These are phyloP conservation scores for Cerceris rybyensis DNA, from an alignment of 2,888 invertebrate species.

Conservation along the genomic window DNA sequence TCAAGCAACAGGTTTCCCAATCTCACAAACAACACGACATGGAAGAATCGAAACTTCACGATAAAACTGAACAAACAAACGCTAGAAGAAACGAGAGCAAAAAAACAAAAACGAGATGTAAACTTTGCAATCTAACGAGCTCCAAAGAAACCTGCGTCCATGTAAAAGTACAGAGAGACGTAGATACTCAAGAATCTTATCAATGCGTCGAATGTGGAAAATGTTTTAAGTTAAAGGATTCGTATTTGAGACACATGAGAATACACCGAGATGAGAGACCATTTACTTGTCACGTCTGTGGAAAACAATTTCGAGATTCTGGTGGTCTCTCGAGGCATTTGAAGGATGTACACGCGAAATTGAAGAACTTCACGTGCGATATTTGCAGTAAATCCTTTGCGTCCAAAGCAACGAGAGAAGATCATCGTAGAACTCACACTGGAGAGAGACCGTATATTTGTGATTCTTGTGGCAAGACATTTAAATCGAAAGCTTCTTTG, in stretches of 20 bases:
- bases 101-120: slow-evolving; percentile 42
- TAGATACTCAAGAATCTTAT: slow-evolving; percentile 35
- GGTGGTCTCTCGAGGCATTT: slow-evolving; percentile 79
- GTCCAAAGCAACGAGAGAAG: slow-evolving; percentile 79
- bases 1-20: slow-evolving; percentile 40
- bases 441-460: slow-evolving; percentile 80
- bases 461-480: slow-evolving; percentile 82
- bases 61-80: slow-evolving; percentile 2
- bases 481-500: slow-evolving; percentile 82
- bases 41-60: slow-evolving; percentile 11
- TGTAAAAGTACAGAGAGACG: slow-evolving; percentile 20
- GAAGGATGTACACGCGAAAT: slow-evolving; percentile 78
- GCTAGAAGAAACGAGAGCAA: slow-evolving; percentile 18
- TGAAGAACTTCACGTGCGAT: slow-evolving; percentile 78
- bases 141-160: slow-evolving; percentile 26
- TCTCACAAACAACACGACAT: slow-evolving; percentile 26
- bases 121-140: slow-evolving; percentile 31
- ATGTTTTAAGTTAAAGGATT: slow-evolving; percentile 83
- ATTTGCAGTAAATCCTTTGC: slow-evolving; percentile 77
- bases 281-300: slow-evolving; percentile 80
- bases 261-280: slow-evolving; percentile 80
- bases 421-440: slow-evolving; percentile 80
- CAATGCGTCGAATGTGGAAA: slow-evolving; percentile 83
- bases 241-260: slow-evolving; percentile 83
- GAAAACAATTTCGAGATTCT: slow-evolving; percentile 80